A percentile compares a stretch with the other conserved stretches of the same genome.
Evolutionary conservation across 2,113 vertebrate species (phyloP).

Genomic region (Pan troglodytes): NHGRI_mPanTro3-v2.1_pri NC_072401.2:165637001-165637500

Average conservation of each 20-base stretch:
- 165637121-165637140: background rate
- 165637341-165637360: background rate
- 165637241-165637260: background rate
- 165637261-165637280: background rate
- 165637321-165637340: background rate
- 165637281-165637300: background rate
- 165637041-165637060: accelerated
- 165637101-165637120: background rate
- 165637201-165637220: background rate
- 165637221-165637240: background rate
- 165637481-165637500: background rate
- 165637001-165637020: background rate
- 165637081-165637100: background rate
- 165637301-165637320: background rate
- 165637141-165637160: background rate
- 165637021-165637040: no score
- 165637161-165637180: background rate
- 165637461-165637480: background rate
- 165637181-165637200: conserved; percentile 3
- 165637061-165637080: background rate
- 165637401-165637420: background rate
- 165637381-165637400: background rate
- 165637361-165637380: background rate
- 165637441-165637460: background rate
- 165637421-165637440: background rate